Evolutionary conservation across 2,113 vertebrate genomes (phyloP).

Genomic region (Seriola rivoliana): DNA sequence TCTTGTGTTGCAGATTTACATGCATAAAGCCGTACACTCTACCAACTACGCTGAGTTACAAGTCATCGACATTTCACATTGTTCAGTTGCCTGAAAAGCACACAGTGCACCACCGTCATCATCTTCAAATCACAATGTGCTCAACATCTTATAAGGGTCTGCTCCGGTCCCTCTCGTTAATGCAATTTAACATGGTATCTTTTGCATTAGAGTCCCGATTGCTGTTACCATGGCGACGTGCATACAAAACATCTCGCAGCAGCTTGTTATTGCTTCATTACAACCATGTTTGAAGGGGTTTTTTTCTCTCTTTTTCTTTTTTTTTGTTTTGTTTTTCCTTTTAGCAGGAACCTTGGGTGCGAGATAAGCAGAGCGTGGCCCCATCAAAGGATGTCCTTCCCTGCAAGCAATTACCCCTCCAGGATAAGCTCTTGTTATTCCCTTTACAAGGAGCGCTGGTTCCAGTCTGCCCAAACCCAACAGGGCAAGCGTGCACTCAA

Average conservation of each 20-base stretch:
- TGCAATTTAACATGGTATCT: conserved; percentile 63
- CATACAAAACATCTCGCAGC: conserved; percentile 52
- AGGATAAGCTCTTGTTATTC: conserved; percentile 68
- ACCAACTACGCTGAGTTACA: neutral
- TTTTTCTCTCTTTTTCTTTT: conserved; percentile 4
- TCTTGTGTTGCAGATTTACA: neutral
- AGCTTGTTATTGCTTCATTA: conserved; percentile 75
- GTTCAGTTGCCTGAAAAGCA: conserved; percentile 42
- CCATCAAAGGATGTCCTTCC: conserved; percentile 73
- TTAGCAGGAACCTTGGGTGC: conserved; percentile 54
- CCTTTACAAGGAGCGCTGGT: conserved; percentile 44
- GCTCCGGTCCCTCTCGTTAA: conserved; percentile 45
- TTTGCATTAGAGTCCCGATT: conserved; percentile 48
- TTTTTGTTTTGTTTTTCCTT: conserved; percentile 29
- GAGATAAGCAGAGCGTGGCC: conserved; percentile 74
- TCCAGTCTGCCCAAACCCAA: conserved; percentile 35
- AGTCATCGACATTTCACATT: conserved; percentile 14
- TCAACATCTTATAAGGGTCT: conserved; percentile 7
- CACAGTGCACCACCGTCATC: conserved; percentile 22
- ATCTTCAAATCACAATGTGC: conserved; percentile 26
- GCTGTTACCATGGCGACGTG: conserved; percentile 62
- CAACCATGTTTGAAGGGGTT: conserved; percentile 71
- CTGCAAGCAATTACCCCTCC: conserved; percentile 77
- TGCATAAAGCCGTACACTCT: neutral
- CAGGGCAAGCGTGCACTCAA: conserved; percentile 2